Evolutionary conservation across 2,113 vertebrate genomes (phyloP), one percentile per base, ranked within the genome.

Genomic region (Calypte anna): DNA sequence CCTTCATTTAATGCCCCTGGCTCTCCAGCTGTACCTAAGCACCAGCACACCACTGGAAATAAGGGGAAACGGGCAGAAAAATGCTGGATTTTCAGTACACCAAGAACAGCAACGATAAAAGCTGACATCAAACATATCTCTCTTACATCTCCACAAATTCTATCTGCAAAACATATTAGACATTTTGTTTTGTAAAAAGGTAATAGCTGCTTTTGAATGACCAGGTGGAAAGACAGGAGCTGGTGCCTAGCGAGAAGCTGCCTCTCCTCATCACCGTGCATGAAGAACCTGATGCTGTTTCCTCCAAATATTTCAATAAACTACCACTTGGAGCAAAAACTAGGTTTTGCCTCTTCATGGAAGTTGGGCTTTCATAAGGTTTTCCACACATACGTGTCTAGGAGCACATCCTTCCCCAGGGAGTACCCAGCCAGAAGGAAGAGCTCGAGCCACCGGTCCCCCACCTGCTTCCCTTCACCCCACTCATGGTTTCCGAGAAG

Each of bases 401-500:
- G 1, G 2, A 46, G 36, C 88, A 82, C 3, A 0, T 91, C 46
- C n/a, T 76, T 78, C 31, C 46, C 66, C 28, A 4, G 1, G 80
- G 72, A 81, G 28, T 8, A 12, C n/a, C 38, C 50, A 81, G 55
- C 7, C 31, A 73, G 38, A 63, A 25, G 31, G 16, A 70, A 48
- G 9, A 30, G 13, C 3, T 20, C 58, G 55, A 67, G 31, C 28
- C 46, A 48, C 14, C 1, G 0, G 50, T 69, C 17, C 46, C 82
- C 9, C 54, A 40, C 54, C 70, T 70, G 46, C 51, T 83, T 61
- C 75, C 70, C 79, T 77, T 62, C 72, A 74, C 73, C 64, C 61
- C 6, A 15, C 22, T 88, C 80, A 74, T 6, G 28, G n/a, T 94
- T 96, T 95, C 86, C 2, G 14, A 96, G 94, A 96, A 96, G 86